These are phyloP conservation scores for Mus spicilegus DNA, from an alignment of 2,113 vertebrate species.

Conservation along the genomic window DNA sequence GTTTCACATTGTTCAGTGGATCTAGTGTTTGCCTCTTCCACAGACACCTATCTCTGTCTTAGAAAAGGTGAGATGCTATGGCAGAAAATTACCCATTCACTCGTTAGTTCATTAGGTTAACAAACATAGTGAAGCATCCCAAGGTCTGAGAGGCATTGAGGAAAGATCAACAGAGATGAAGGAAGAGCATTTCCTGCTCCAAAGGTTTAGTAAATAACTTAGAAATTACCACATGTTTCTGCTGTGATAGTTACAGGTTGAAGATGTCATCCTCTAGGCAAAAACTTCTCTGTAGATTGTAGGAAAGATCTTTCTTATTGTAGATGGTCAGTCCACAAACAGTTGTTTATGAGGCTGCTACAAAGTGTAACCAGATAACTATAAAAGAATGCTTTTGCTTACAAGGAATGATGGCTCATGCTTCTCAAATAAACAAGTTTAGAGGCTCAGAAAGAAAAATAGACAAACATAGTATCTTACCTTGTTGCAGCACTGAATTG, in stretches of 20 bases:
- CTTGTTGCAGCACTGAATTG: not conserved
- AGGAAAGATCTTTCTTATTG: not conserved
- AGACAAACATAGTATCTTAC: not conserved
- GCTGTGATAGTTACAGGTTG: not conserved
- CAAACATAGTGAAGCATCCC: not conserved
- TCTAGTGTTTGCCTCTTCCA: not conserved
- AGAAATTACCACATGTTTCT: constrained; percentile 7
- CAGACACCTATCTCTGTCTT: not conserved
- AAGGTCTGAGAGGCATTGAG: not conserved
- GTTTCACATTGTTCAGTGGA: not conserved
- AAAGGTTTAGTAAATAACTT: not conserved
- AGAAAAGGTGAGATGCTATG: not conserved
- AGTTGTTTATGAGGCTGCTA: not conserved
- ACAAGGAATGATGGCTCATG: not conserved
- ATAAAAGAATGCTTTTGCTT: not conserved
- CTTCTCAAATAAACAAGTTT: not conserved
- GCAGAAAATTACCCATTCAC: not conserved
- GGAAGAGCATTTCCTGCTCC: not conserved
- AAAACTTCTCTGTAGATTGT: constrained; percentile 43
- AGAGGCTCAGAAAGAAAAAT: not conserved
- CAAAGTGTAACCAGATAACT: constrained; percentile 7
- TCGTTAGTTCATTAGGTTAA: not conserved
- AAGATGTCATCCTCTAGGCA: not conserved
- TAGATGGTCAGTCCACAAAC: not conserved
- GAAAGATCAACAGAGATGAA: not conserved